Conservation (phyloP, 2,888 invertebrate genomes). For the Ernsta delagoae region DNA sequence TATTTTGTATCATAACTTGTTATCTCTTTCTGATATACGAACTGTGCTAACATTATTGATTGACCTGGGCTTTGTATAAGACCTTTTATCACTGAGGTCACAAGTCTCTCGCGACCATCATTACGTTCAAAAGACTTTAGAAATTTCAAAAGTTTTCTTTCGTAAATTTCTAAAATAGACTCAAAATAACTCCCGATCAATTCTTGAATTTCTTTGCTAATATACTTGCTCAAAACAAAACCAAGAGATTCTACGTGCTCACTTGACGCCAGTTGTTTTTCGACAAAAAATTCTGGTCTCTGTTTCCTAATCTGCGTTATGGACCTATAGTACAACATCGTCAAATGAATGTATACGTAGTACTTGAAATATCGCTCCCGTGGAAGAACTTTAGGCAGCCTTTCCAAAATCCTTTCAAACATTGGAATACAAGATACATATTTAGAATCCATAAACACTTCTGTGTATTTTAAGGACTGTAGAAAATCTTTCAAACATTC, state of each 20-base stretch:
- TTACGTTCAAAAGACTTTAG: conserved; percentile 41
- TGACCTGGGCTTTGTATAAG: conserved; percentile 42
- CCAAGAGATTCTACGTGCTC: conserved; percentile 57
- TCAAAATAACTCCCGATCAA: conserved; percentile 54
- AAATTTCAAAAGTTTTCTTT: conserved; percentile 45
- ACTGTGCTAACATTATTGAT: conserved; percentile 43
- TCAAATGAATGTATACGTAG: conserved; percentile 56
- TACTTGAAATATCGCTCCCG: conserved; percentile 52
- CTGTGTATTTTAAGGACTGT: conserved; percentile 51
- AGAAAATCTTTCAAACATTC: conserved; percentile 47
- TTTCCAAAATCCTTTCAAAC: conserved; percentile 51
- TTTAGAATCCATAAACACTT: conserved; percentile 52
- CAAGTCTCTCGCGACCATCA: conserved; percentile 36
- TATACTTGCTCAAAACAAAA: conserved; percentile 53
- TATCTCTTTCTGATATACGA: conserved; percentile 35
- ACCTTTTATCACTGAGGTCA: conserved; percentile 42
- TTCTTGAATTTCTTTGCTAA: conserved; percentile 53
- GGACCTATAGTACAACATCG: conserved; percentile 60
- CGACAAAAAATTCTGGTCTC: conserved; percentile 52
- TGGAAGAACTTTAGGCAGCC: conserved; percentile 53
- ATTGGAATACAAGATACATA: conserved; percentile 55
- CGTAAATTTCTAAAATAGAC: conserved; percentile 55
- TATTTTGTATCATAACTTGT: too few species aligned
- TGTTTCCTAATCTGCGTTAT: conserved; percentile 52
- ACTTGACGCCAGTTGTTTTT: conserved; percentile 40